Base-by-base conservation (phyloP, 2,888 invertebrate genomes). In the Andricus quercusramuli region DNA sequence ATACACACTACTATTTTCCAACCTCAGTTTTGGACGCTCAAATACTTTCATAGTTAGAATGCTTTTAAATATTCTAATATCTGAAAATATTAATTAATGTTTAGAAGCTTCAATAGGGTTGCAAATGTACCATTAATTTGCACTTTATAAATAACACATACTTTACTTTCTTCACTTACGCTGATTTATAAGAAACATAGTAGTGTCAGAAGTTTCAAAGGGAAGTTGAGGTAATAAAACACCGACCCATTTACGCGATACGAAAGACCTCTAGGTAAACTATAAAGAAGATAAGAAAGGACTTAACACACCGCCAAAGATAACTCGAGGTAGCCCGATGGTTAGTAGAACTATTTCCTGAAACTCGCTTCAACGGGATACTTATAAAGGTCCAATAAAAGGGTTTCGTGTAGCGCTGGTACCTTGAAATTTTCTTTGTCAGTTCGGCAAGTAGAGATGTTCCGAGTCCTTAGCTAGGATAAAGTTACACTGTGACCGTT, bases 351-450 rank as follows among this genome's bases (percentile, higher is more conserved):
- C 47, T 70, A 70, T 70, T 70, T 70, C 29, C 32, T 17, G 32
- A 32, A 70, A 51, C n/a, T 32, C n/a, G n/a, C 51, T 32, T 70
- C 70, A 70, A 70, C 56, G n/a, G 32, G 51, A 51, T 70, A 56
- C 51, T 51, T 51, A 32, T 56, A 6, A 62, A 13, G 25, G 51
- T 51, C 32, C 29, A 56, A 51, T n/a, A n/a, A 70, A 70, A 70
- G 70, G 70, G 51, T 51, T 51, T 70, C 51, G 11, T 70, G 56
- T 44, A 51, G 20, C 25, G 70, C 25, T 44, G 0, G 22, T 22
- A 32, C 47, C 20, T 51, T 56, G 20, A 51, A 70, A 70, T 51
- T 70, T 70, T 70, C 70, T 70, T 68, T 68, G 47, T 47, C 68
- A 25, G 68, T 4, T 29, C 20, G 11, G 13, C 51, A 32, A 25